Percentiles rank a stretch among this genome's conserved stretches.
phyloP scores from a whole-genome alignment of 2,888 invertebrate genomes.

The Caradrina kadenii region DNA sequence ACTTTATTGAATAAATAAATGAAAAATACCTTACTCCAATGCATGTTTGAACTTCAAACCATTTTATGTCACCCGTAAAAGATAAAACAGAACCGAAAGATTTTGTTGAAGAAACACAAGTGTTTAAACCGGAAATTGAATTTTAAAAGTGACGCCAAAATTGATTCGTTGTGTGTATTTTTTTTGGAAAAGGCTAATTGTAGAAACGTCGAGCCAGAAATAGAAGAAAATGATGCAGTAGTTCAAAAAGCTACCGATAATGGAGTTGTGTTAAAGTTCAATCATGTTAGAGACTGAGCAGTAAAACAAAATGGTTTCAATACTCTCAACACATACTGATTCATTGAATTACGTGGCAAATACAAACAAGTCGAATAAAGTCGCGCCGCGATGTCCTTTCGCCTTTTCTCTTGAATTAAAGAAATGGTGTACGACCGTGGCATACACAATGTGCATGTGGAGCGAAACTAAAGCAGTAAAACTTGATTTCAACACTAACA shows the following conservation, averaged over 20 bases:
- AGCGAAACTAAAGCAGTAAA: conserved; percentile 68
- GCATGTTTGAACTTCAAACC: not conserved
- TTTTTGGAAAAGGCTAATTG: not conserved
- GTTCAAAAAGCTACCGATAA: not conserved
- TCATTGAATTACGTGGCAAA: conserved; percentile 68
- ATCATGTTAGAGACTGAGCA: not conserved
- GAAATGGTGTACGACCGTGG: conserved; percentile 86
- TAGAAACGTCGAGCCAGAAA: not conserved
- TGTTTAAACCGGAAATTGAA: not conserved
- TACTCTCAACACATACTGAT: conserved; percentile 37
- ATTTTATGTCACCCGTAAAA: not conserved
- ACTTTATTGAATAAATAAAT: too few species aligned
- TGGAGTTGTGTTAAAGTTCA: not conserved
- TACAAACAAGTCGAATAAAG: conserved; percentile 65
- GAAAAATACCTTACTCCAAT: too few species aligned
- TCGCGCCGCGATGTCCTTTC: conserved; percentile 82
- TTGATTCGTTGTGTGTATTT: too few species aligned
- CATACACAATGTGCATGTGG: conserved; percentile 82
- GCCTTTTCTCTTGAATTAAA: conserved; percentile 85
- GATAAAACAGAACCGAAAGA: not conserved
- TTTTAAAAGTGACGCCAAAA: not conserved
- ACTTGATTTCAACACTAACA: conserved; percentile 41
- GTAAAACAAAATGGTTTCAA: not conserved
- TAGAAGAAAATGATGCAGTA: not conserved
- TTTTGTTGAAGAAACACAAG: not conserved